Evolutionary conservation across 2,113 vertebrate species (phyloP), one percentile per base, ranked within the genome.

Genomic region (Sinocyclocheilus grahami): DNA sequence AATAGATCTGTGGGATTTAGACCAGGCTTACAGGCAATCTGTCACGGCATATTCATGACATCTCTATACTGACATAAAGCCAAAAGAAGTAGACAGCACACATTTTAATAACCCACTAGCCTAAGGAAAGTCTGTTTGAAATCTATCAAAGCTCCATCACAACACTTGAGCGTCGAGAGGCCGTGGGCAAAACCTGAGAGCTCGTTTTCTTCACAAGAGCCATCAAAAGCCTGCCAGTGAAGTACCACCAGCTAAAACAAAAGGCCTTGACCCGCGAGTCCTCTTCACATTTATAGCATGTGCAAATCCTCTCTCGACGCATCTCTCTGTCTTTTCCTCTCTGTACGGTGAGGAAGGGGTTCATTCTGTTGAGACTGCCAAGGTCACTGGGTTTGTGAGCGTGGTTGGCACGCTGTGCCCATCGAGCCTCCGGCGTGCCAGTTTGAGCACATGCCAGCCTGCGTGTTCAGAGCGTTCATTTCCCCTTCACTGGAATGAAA

Each of bases 311-410:
- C 46, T 46, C 27, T 16, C 30, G n/a, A 53, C 65, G 76, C 42
- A 78, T 60, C 63, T 78, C 51, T 84, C 62, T 86, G 0, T 3
- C 83, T 55, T 2, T 1, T 90, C 71, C 62, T 62, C 89, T 87
- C 78, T 51, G 85, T 85, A 88, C 88, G 87, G 91, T 77, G 33
- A 88, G 88, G 86, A 79, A 83, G 63, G 78, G 85, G 80, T 51
- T 77, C 55, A 83, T 87, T 88, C 85, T 14, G 1, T 14, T 48
- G 39, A 2, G 74, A 58, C 79, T 88, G 90, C 91, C 89, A 90
- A 92, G 93, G 92, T 93, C 93, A 92, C 27, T 87, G 92, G 88
- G 94, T 94, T 93, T 93, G 90, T 65, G 86, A 90, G 88, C 65
- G 89, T 87, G 90, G 91, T 90, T 92, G 93, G 91, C 89, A 91